A percentile compares a stretch with the other conserved stretches of the same genome.
These are phyloP conservation scores for Platycheirus rosarum DNA, from an alignment of 2,888 invertebrate genomes.

Conservation along the genomic window DNA sequence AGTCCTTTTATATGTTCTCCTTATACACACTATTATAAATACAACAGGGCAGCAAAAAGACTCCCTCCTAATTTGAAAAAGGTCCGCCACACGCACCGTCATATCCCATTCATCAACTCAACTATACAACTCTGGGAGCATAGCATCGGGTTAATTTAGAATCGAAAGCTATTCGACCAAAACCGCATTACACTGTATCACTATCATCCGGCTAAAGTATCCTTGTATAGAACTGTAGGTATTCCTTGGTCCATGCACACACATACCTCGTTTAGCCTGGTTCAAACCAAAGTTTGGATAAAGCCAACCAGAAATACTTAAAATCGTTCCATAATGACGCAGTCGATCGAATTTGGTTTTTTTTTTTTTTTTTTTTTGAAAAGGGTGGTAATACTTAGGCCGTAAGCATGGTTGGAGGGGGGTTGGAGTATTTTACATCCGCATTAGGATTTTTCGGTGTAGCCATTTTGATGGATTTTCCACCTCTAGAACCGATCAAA, in stretches of 20 bases:
- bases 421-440: slow-evolving; percentile 22
- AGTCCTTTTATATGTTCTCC: slow-evolving; percentile 47
- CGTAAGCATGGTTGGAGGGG: not conserved
- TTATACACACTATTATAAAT: too few relatives aligned
- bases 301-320: slow-evolving; percentile 53
- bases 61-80: slow-evolving; percentile 30
- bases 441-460: slow-evolving; percentile 5
- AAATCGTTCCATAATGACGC: slow-evolving; percentile 57
- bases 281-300: slow-evolving; percentile 38
- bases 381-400: not conserved
- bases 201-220: slow-evolving; percentile 39
- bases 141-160: slow-evolving; percentile 61
- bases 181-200: slow-evolving; percentile 66
- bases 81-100: slow-evolving; percentile 19
- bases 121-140: slow-evolving; percentile 47
- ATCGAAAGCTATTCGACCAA: slow-evolving; percentile 67
- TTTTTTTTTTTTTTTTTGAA: slow-evolving; percentile 31
- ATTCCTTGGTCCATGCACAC: too few relatives aligned
- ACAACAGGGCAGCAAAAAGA: slow-evolving; percentile 10
- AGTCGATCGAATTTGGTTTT: slow-evolving; percentile 51
- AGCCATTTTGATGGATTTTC: slow-evolving; percentile 17
- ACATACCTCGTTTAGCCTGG: not conserved
- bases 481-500: slow-evolving; percentile 1
- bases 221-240: too few relatives aligned
- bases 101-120: slow-evolving; percentile 63